Percentiles rank a stretch among this genome's conserved stretches.
Evolutionary conservation across 2,888 invertebrate species (phyloP).

Genomic region (Deilephila porcellus): DNA sequence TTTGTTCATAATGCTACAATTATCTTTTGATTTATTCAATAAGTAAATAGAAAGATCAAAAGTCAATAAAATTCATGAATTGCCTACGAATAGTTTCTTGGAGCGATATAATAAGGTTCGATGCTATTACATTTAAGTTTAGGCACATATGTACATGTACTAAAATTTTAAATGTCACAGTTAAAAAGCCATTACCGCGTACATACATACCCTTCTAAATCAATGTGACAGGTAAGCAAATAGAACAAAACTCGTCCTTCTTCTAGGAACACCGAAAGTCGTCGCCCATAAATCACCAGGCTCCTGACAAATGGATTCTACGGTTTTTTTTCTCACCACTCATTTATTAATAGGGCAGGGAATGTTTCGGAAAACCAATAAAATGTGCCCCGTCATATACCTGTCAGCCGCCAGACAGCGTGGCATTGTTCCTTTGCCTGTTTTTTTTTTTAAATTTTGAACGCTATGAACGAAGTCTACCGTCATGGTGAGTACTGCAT

Average conservation of each 20-base stretch:
- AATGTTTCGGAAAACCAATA: conserved; percentile 85
- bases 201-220: conserved; percentile 71
- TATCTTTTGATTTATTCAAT: too few relatives aligned
- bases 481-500: conserved; percentile 33
- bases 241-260: conserved; percentile 80
- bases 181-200: conserved; percentile 53
- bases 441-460: conserved; percentile 59
- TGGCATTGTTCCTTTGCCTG: conserved; percentile 76
- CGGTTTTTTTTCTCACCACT: conserved; percentile 80
- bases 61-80: too few relatives aligned
- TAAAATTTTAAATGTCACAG: conserved; percentile 25
- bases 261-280: conserved; percentile 81
- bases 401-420: conserved; percentile 82
- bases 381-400: conserved; percentile 85
- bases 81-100: too few relatives aligned
- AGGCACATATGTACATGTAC: neutral
- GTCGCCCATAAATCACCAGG: conserved; percentile 80
- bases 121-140: neutral
- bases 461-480: conserved; percentile 45
- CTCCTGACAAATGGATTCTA: conserved; percentile 84
- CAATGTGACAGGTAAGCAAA: conserved; percentile 84
- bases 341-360: conserved; percentile 84
- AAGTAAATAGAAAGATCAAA: too few relatives aligned
- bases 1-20: too few relatives aligned
- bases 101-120: too few relatives aligned